phyloP scores from a whole-genome alignment of 2,888 invertebrate genomes.

The Isoperla grammatica region DNA sequence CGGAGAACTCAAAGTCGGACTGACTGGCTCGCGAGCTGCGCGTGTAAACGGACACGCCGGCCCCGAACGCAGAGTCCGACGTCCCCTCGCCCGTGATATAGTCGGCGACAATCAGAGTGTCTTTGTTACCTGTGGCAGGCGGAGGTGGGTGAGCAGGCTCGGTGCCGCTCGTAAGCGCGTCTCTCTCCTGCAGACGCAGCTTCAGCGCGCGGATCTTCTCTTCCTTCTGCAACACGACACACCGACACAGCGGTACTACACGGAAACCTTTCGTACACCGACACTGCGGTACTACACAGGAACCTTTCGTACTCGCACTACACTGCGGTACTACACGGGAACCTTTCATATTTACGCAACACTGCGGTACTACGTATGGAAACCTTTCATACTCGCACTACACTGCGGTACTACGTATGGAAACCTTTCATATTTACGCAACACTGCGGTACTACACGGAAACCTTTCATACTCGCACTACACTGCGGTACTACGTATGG shows the following conservation, averaged over 20 bases:
- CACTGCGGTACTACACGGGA: conserved; percentile 62
- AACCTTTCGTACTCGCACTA: conserved; percentile 54
- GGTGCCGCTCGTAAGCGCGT: conserved; percentile 52
- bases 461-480: conserved; percentile 85
- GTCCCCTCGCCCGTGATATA: conserved; percentile 71
- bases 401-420: too few species aligned
- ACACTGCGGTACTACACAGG: conserved; percentile 58
- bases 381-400: too few species aligned
- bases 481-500: neutral
- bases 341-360: conserved; percentile 81
- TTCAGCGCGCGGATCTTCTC: conserved; percentile 79
- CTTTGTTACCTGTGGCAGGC: conserved; percentile 54
- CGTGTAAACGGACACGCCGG: conserved; percentile 64
- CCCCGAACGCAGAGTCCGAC: conserved; percentile 70
- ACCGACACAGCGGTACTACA: too few species aligned
- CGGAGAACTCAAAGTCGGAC: conserved; percentile 83
- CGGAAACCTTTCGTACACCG: too few species aligned
- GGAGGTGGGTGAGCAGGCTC: conserved; percentile 37
- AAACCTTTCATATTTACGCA: too few species aligned
- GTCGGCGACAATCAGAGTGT: conserved; percentile 66
- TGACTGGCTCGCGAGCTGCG: conserved; percentile 78
- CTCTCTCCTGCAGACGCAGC: conserved; percentile 73
- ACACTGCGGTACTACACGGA: conserved; percentile 58
- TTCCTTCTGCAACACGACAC: conserved; percentile 67
- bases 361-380: neutral